A percentile compares a stretch with the other conserved stretches of the same genome.
These are phyloP conservation scores for Hyperoplus lanceolatus DNA, from an alignment of 2,797 vertebrate genomes.

Conservation along the genomic window DNA sequence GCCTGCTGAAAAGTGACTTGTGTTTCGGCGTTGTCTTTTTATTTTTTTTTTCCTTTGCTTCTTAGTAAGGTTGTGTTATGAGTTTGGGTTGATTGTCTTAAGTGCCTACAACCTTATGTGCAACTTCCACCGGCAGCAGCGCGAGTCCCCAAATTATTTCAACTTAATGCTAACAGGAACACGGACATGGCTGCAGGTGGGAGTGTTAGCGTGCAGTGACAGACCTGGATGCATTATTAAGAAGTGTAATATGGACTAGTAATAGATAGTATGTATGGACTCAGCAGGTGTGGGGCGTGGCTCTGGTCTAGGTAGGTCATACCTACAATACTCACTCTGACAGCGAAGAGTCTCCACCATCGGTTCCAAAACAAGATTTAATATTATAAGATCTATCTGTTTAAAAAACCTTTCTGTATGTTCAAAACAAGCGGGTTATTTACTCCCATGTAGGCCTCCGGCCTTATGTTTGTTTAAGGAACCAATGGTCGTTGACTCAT, in stretches of 20 bases:
- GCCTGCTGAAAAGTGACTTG: too few species aligned
- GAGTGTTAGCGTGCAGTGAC: background rate
- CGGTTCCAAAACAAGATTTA: constrained; percentile 2
- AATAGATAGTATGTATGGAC: background rate
- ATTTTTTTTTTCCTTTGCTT: too few species aligned
- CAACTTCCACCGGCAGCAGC: background rate
- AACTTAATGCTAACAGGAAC: background rate
- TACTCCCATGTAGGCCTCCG: background rate
- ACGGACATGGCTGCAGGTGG: background rate
- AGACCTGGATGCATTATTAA: background rate
- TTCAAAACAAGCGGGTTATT: background rate
- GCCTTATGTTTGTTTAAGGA: constrained; percentile 25
- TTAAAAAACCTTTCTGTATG: background rate
- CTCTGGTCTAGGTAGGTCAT: constrained; percentile 42
- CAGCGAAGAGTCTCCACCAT: constrained; percentile 18
- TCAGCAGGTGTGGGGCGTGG: background rate
- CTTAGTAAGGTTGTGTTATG: too few species aligned
- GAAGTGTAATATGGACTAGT: background rate
- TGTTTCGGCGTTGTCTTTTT: too few species aligned
- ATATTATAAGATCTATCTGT: constrained; percentile 7
- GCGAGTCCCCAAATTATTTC: background rate
- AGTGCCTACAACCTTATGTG: too few species aligned
- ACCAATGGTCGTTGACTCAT: constrained; percentile 45
- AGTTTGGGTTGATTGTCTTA: too few species aligned
- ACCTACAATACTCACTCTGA: constrained; percentile 37